Base-by-base conservation (phyloP, 2,888 invertebrate genomes). In the Acleris literana region DNA sequence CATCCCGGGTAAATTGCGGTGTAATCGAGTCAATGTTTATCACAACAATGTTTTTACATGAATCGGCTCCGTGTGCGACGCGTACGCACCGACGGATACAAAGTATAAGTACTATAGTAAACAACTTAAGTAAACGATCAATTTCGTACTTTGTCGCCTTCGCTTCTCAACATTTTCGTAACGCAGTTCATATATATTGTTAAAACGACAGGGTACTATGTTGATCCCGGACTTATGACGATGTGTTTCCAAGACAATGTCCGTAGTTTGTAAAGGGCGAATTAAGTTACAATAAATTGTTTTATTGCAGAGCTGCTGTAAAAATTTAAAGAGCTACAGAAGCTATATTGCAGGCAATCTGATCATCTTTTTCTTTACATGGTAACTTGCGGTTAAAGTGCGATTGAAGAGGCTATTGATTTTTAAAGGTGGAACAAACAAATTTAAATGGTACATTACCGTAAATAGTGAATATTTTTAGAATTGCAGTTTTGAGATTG, bases 21-120 rank as follows among this genome's bases (percentile, higher is more conserved):
- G 88, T 88, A 88, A 91, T 88, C 86, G 82, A 85, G 85, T 83
- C 83, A 82, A 82, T 79, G 80, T 84, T 87, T 84, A 85, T 79
- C 79, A 82, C 86, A 84, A 86, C 86, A 87, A 84, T 84, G 87
- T 89, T 83, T 82, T 83, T 79, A 80, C 80, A 79, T 81, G 75
- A 73, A 75, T 72, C 72, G 73, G 75, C 72, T 70, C 76, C 77
- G 79, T 73, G 72, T 71, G 74, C 70, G 69, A 59, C 63, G 73
- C 73, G 68, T 53, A 62, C 61, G 57, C 69, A 70, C 71, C 66
- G 70, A 64, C 71, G 70, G 70, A 69, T 81, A 87, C 87, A 87
- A 86, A 80, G 85, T 85, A 83, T 74, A 33, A 68, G 58, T 52
- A 62, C 69, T 71, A 73, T 77, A 39, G 39, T 13, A 39, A 39